Base-by-base conservation (phyloP, 2,113 vertebrate genomes). In the Mustela nigripes region DNA sequence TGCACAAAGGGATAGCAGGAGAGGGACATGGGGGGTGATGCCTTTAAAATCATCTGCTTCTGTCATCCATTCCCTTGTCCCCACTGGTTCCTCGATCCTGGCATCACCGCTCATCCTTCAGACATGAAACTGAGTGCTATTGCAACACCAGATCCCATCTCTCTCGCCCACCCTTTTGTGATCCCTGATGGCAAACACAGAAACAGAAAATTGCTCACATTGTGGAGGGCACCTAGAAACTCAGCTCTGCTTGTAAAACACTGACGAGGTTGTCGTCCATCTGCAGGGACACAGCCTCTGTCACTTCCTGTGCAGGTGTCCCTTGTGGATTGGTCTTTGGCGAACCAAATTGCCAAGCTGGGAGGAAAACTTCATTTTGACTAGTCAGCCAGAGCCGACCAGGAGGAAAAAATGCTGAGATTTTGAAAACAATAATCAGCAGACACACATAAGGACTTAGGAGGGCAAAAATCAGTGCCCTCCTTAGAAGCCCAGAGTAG, bases 281-380 rank as follows among this genome's bases (percentile, higher is more conserved):
- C 76, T 39, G 71, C 36, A 56, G 39, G 14, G 11, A 39, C 28
- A 15, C 0, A 24, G n/a, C 36, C 53, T 36, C 50, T 76, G 73
- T 63, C 67, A 19, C 63, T 71, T n/a, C 53, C 22, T 4, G 0
- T 16, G 58, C 48, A 63, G 60, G 26, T 39, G 15, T 10, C 31
- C 26, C 15, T 45, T 56, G 39, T 5, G 48, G 45, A 9, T 7
- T 86, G 63, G n/a, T 24, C 19, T 28, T 50, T 28, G 11, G 24
- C 28, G 65, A 88, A 50, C 69, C 39, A 14, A 0, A 24, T 4
- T 53, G 45, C 26, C 21, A 28, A 14, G 3, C 78, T n/a, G 9
- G 2, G 31, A n/a, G 86, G 62, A 87, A 14, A 15, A 7, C 94
- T 98, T 95, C 83, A 92, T 56, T 69, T 42, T 84, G 39, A n/a